phyloP scores from a whole-genome alignment of 2,888 invertebrate species.

The Plagiodera versicolora region DNA sequence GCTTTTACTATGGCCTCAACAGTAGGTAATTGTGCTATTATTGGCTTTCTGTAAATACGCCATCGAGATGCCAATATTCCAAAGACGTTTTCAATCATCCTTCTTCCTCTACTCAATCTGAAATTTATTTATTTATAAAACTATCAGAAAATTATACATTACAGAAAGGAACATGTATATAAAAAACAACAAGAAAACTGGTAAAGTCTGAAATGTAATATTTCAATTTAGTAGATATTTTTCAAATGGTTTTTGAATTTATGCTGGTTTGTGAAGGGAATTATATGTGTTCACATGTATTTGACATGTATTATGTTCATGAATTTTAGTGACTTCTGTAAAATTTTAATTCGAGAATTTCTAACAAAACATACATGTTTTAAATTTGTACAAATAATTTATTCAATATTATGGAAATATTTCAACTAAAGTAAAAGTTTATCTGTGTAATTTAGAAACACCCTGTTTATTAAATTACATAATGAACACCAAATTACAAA shows the following conservation, averaged over 20 bases:
- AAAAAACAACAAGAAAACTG: neutral
- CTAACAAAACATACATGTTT: too few relatives aligned
- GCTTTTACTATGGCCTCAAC: slow-evolving; percentile 10
- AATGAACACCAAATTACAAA: neutral
- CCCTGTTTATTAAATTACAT: neutral
- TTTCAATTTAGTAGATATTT: neutral
- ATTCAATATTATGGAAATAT: neutral
- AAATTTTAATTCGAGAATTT: too few relatives aligned
- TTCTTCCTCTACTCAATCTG: neutral
- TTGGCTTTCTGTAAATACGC: slow-evolving; percentile 10
- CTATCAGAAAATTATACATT: neutral
- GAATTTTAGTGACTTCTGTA: too few relatives aligned
- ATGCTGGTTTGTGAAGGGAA: neutral
- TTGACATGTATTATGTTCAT: too few relatives aligned
- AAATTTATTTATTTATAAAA: neutral
- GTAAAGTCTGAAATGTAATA: neutral
- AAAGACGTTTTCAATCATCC: neutral
- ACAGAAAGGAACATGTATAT: neutral
- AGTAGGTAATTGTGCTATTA: slow-evolving; percentile 1
- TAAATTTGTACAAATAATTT: too few relatives aligned
- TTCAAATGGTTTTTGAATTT: neutral
- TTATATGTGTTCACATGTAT: neutral
- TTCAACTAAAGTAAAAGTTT: neutral
- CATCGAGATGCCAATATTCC: neutral
- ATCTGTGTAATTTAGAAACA: neutral